Evolutionary conservation across 2,797 vertebrate genomes (phyloP).

Genomic region (Crenichthys baileyi): DNA sequence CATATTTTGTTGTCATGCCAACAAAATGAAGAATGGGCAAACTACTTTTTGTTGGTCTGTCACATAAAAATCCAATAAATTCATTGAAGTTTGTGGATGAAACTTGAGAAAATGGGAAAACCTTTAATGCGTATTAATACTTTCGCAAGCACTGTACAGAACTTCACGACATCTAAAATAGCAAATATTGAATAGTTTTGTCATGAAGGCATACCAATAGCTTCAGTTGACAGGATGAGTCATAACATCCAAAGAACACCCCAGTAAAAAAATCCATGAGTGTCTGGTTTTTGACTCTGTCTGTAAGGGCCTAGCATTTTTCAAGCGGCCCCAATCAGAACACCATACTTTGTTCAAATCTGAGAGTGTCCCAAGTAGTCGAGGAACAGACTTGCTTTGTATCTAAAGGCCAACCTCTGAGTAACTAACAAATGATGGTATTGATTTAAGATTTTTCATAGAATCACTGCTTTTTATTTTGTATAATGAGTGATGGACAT

Average conservation of each 20-base stretch:
- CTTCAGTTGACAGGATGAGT: conserved; percentile 40
- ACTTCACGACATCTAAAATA: background rate
- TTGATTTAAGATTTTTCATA: conserved; percentile 24
- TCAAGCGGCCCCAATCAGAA: conserved; percentile 21
- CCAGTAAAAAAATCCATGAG: conserved; percentile 17
- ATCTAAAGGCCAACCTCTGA: conserved; percentile 21
- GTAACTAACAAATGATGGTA: conserved; percentile 40
- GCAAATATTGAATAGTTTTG: background rate
- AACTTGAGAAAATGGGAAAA: too few species aligned
- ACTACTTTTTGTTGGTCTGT: background rate
- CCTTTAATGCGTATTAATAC: background rate
- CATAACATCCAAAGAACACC: conserved; percentile 18
- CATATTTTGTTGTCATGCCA: background rate
- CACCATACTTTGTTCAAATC: conserved; percentile 50
- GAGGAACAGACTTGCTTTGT: conserved; percentile 22
- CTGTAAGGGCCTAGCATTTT: background rate
- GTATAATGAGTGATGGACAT: conserved; percentile 22
- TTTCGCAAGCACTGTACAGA: background rate
- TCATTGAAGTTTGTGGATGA: too few species aligned
- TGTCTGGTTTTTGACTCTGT: conserved; percentile 15
- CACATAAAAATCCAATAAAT: too few species aligned
- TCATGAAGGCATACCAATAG: conserved; percentile 9
- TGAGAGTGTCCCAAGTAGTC: conserved; percentile 9
- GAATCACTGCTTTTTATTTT: conserved; percentile 19
- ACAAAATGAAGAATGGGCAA: background rate